Conservation (phyloP, 2,888 invertebrate genomes). For the Scotopteryx bipunctaria region DNA sequence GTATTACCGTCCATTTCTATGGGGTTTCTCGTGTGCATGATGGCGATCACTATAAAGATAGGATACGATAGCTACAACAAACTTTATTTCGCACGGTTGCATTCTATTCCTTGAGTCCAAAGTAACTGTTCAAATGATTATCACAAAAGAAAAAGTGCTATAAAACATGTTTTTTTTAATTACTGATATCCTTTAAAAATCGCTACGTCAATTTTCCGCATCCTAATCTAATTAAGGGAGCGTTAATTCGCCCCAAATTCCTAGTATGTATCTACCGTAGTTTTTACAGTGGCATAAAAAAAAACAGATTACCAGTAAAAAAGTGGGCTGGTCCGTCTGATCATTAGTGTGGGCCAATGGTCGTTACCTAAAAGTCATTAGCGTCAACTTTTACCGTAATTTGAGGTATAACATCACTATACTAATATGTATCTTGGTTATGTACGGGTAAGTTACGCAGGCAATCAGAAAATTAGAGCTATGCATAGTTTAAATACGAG, state of each 20-base stretch:
- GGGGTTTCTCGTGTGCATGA: too few relatives aligned
- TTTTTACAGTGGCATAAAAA: slow-evolving; percentile 18
- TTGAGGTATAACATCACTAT: slow-evolving; percentile 60
- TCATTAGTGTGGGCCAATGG: slow-evolving; percentile 81
- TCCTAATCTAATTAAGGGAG: slow-evolving; percentile 1
- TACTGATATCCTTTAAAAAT: too few relatives aligned
- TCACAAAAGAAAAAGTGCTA: too few relatives aligned
- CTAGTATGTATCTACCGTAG: too few relatives aligned
- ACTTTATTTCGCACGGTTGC: too few relatives aligned
- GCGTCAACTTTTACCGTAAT: slow-evolving; percentile 78
- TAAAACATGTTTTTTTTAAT: too few relatives aligned
- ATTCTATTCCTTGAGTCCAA: too few relatives aligned
- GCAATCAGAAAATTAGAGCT: slow-evolving; percentile 1
- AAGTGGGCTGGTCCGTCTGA: slow-evolving; percentile 74
- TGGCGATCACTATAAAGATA: too few relatives aligned
- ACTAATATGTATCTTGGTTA: slow-evolving; percentile 34
- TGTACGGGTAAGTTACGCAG: slow-evolving; percentile 14
- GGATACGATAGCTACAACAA: too few relatives aligned
- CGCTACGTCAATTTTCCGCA: slow-evolving; percentile 33
- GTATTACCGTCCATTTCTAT: too few relatives aligned
- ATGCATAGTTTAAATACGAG: too few relatives aligned
- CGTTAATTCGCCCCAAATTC: neutral
- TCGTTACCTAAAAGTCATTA: slow-evolving; percentile 82
- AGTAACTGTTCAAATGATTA: too few relatives aligned
- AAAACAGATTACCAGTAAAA: slow-evolving; percentile 74